Evolutionary conservation across 2,888 invertebrate species (phyloP).

Genomic region (Drosophila birchii): DNA sequence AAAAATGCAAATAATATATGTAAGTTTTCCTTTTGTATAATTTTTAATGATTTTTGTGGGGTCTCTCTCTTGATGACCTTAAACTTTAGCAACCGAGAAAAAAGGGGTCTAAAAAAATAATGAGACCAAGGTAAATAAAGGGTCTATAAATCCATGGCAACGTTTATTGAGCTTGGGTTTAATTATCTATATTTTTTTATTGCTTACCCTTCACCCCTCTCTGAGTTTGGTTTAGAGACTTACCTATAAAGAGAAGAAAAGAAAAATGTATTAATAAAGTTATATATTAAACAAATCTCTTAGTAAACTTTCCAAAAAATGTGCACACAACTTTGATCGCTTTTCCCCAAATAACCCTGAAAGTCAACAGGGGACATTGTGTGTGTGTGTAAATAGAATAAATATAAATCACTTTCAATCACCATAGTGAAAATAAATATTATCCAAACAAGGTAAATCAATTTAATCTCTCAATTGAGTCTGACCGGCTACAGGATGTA

Average conservation of each 20-base stretch:
- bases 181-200: slow-evolving; percentile 7
- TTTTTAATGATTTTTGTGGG: slow-evolving; percentile 29
- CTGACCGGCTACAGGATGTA: slow-evolving; percentile 13
- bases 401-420: slow-evolving; percentile 46
- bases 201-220: slow-evolving; percentile 23
- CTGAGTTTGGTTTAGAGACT: slow-evolving; percentile 20
- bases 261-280: slow-evolving; percentile 6
- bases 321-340: slow-evolving; percentile 3
- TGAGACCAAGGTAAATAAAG: slow-evolving; percentile 19
- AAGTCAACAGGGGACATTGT: slow-evolving; percentile 20
- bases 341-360: not conserved
- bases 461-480: slow-evolving; percentile 47
- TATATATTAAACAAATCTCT: not conserved
- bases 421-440: slow-evolving; percentile 41
- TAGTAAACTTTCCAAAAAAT: not conserved
- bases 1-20: slow-evolving; percentile 9
- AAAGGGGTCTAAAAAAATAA: slow-evolving; percentile 13
- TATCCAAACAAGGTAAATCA: slow-evolving; percentile 42
- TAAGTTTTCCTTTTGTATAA: slow-evolving; percentile 2
- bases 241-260: slow-evolving; percentile 37
- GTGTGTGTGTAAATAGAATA: slow-evolving; percentile 26
- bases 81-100: slow-evolving; percentile 13
- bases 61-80: slow-evolving; percentile 28
- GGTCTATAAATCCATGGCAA: slow-evolving; percentile 18
- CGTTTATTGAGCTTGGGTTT: slow-evolving; percentile 2